Evolutionary conservation across 2,113 vertebrate genomes (phyloP).

Genomic region (Prochilodus magdalenae): DNA sequence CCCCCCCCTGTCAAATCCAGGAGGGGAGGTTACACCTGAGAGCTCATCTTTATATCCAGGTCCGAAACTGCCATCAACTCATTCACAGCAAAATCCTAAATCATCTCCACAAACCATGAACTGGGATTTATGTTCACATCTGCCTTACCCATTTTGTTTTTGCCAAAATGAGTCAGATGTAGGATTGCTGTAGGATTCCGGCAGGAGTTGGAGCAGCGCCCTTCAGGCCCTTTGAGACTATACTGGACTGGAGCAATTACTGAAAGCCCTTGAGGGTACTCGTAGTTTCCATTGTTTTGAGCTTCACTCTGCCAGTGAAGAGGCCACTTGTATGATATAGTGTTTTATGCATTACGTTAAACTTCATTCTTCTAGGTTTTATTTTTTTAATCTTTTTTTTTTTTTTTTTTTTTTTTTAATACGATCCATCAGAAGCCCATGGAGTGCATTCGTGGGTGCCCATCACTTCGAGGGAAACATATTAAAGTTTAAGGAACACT

Average conservation of each 20-base stretch:
- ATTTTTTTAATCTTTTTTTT: constrained; percentile 66
- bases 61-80: constrained; percentile 18
- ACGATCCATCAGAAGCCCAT: constrained; percentile 49
- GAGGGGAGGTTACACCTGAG: not conserved
- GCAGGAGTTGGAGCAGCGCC: not conserved
- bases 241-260: not conserved
- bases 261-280: not conserved
- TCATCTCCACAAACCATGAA: constrained; percentile 23
- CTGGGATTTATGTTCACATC: constrained; percentile 49
- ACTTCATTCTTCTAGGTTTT: constrained; percentile 64
- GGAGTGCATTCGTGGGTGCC: constrained; percentile 18
- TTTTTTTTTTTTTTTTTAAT: constrained; percentile 70
- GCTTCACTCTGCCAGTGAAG: not conserved
- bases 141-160: constrained; percentile 60
- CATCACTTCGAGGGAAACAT: constrained; percentile 18
- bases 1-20: not conserved
- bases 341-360: constrained; percentile 75
- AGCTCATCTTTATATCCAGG: constrained; percentile 2
- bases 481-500: constrained; percentile 49
- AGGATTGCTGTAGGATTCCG: constrained; percentile 69
- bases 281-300: constrained; percentile 18
- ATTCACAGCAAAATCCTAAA: constrained; percentile 16
- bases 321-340: constrained; percentile 84
- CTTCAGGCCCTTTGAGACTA: constrained; percentile 16
- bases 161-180: constrained; percentile 80